Percentiles rank a stretch among this genome's conserved stretches.
Conservation (phyloP, 1,140 invertebrate genomes). For the Drosophila serrata region DNA sequence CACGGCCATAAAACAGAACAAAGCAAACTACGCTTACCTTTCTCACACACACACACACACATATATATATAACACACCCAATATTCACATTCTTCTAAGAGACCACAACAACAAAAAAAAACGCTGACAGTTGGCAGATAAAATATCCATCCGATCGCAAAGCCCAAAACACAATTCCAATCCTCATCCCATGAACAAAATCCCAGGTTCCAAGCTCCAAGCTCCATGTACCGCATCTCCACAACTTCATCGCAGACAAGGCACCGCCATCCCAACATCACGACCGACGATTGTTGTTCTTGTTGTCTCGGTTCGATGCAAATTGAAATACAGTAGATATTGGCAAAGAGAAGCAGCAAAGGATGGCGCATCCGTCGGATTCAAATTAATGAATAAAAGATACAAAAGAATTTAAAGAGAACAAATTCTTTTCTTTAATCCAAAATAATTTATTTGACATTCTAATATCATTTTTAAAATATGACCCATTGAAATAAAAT, state of each 20-base stretch:
- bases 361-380: too few species aligned
- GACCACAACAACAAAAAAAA: constrained; percentile 24
- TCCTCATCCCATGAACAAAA: constrained; percentile 16
- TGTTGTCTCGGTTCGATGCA: constrained; percentile 42
- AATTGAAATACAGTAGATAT: constrained; percentile 41
- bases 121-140: constrained; percentile 29
- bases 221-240: constrained; percentile 25
- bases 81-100: constrained; percentile 34
- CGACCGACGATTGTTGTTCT: constrained; percentile 19
- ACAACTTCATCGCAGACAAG: constrained; percentile 40
- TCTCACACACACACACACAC: constrained; percentile 7
- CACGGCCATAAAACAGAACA: constrained; percentile 59
- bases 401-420: too few species aligned
- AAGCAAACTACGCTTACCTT: constrained; percentile 63
- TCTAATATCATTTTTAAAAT: too few species aligned
- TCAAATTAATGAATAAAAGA: too few species aligned
- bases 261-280: constrained; percentile 46
- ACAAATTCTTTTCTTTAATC: too few species aligned
- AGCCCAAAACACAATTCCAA: constrained; percentile 23
- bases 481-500: too few species aligned
- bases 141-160: constrained; percentile 47
- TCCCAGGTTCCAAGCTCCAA: constrained; percentile 9
- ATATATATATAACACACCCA: background rate
- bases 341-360: background rate
- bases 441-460: too few species aligned